Evolutionary conservation across 2,888 invertebrate genomes (phyloP), one percentile per base, ranked within the genome.

Genomic region (Camponotus fellah): DNA sequence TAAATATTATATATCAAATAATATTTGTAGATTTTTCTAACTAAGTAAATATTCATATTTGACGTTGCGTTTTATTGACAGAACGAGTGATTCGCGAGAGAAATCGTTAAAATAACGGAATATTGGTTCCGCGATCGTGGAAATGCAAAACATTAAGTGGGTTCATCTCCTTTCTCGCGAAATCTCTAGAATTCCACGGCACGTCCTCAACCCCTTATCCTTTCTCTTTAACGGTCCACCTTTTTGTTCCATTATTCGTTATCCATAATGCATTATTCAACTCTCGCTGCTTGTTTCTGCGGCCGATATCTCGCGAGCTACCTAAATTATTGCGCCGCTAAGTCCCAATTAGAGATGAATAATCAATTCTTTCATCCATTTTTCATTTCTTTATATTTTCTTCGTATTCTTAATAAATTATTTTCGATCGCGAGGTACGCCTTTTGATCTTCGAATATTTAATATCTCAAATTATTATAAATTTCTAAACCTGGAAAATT

Each of bases 181-280:
- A 46, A 69, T 76, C 71, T 64, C 64, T 49, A 53, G 77, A 76
- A 76, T 85, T 68, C 32, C 76, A 49, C 34, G 74, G 26, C 72
- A 58, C 69, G 58, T 68, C 14, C 12, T 69, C 32, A 62, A 60
- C 68, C 26, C 62, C 32, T 65, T 79, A 17, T 12, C 80, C 32
- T 32, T 62, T 21, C 79, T 65, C 53, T 81, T 74, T 60, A 53
- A 80, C 69, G 58, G 80, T 37, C n/a, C 46, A 49, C n/a, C 84
- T 71, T 69, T 84, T 76, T 77, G 53, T 77, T 85, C 81, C 66
- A 76, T 85, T 84, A 85, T 80, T 83, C 40, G 72, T 49, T 72
- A 85, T 86, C 79, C 82, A 71, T 69, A 60, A 86, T 85, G 82
- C 79, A 86, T 86, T 85, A 86, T 82, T 85, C 86, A 85, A 79